Evolutionary conservation across 2,797 vertebrate genomes (phyloP).

Genomic region (Pogonophryne albipinna): DNA sequence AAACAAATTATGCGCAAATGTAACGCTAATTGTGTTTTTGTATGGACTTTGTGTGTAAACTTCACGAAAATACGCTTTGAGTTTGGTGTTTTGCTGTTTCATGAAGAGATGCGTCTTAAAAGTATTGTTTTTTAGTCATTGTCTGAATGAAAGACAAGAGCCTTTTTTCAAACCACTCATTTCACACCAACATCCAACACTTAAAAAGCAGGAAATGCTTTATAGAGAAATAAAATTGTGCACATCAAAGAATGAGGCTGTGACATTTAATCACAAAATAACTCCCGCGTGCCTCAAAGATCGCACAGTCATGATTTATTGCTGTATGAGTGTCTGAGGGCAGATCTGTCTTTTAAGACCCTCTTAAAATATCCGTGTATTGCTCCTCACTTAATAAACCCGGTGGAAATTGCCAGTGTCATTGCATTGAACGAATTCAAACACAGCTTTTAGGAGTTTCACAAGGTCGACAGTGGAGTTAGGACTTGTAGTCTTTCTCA

Average conservation of each 20-base stretch:
- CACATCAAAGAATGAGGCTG: conserved; percentile 51
- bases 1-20: no score
- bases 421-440: conserved; percentile 46
- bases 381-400: conserved; percentile 67
- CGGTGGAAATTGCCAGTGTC: conserved; percentile 54
- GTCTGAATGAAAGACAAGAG: conserved; percentile 6
- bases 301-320: conserved; percentile 52
- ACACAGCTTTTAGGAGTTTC: conserved; percentile 63
- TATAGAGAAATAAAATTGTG: conserved; percentile 27
- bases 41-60: no score
- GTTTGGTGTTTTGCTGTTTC: no score
- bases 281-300: conserved; percentile 41
- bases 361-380: conserved; percentile 54
- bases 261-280: conserved; percentile 54
- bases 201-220: conserved; percentile 18
- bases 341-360: conserved; percentile 61
- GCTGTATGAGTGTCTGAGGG: conserved; percentile 40
- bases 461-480: conserved; percentile 65
- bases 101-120: not conserved
- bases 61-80: no score
- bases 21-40: no score
- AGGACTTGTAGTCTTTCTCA: conserved; percentile 35
- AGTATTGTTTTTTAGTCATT: conserved; percentile 34
- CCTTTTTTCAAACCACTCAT: conserved; percentile 20
- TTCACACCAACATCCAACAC: conserved; percentile 14